Evolutionary conservation across 2,797 vertebrate species (phyloP).

Genomic region (Sebastes ruberrimus): DNA sequence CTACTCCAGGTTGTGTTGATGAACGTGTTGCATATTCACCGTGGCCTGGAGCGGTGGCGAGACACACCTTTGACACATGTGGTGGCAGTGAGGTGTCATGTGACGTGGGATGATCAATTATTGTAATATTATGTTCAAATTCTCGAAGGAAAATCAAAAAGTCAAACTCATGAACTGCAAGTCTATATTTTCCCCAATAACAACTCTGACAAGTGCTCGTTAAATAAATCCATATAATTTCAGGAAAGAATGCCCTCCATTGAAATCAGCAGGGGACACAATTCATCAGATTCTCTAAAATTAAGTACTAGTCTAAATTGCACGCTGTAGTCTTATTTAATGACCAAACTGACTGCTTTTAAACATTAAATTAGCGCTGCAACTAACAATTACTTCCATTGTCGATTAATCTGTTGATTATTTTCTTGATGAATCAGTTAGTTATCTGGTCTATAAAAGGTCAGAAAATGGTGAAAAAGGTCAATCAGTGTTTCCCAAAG

Average conservation of each 20-base stretch:
- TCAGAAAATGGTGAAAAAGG: too few relatives aligned
- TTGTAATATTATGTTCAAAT: not conserved
- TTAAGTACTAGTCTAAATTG: constrained; percentile 27
- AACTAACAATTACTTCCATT: too few relatives aligned
- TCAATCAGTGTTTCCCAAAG: too few relatives aligned
- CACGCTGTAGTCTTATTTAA: constrained; percentile 7
- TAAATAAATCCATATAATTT: constrained; percentile 53
- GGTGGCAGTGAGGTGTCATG: not conserved
- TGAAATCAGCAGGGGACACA: constrained; percentile 49
- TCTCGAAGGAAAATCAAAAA: not conserved
- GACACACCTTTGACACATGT: not conserved
- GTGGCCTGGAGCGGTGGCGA: constrained; percentile 37
- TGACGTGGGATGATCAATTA: constrained; percentile 24
- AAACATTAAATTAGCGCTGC: not conserved
- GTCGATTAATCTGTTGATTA: too few relatives aligned
- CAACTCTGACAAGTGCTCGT: constrained; percentile 29
- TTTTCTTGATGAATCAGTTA: too few relatives aligned
- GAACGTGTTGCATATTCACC: constrained; percentile 62
- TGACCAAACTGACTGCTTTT: constrained; percentile 6
- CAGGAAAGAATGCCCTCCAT: constrained; percentile 18
- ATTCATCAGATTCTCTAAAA: constrained; percentile 39
- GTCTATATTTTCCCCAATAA: constrained; percentile 29
- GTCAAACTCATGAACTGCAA: constrained; percentile 20
- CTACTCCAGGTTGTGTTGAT: constrained; percentile 57
- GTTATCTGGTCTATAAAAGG: too few relatives aligned